Base-by-base conservation (phyloP, 2,888 invertebrate genomes). In the Smittia aterrima region DNA sequence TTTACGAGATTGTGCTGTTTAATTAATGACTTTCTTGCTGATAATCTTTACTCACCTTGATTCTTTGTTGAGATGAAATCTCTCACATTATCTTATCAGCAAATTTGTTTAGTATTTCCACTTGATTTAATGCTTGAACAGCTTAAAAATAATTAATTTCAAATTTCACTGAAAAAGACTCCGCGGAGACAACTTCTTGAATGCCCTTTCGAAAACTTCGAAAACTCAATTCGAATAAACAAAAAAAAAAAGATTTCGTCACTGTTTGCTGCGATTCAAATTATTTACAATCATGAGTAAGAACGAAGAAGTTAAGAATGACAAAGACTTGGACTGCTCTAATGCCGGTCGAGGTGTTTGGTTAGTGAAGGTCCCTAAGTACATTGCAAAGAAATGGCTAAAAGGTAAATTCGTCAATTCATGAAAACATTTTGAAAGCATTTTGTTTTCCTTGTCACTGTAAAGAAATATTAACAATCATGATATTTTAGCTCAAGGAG, bases 341-440 rank as follows among this genome's bases (percentile, higher is more conserved):
- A 94, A 95, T 81, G 92, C 94, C 18, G 91, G 91, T 18, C 87
- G 96, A 79, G 96, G 96, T 75, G 95, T 98, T 11, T 98, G 98
- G 98, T 86, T 98, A 6, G 98, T 98, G 0, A 98, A 98, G 85
- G 92, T 92, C 9, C 98, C 98, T 0, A 98, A 98, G 84, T 98
- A 98, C 82, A 91, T 98, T 78, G 93, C 96, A 3, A 93, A 93
- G 79, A 91, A 92, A 85, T 98, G 98, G 98, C 93, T 95, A 80
- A 94, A 93, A 81, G 81, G 64, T 66, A 22, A 74, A 6, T n/a
- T n/a, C n/a, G n/a, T n/a, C n/a, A n/a, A n/a, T n/a, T n/a, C n/a
- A n/a, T n/a, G n/a, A n/a, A n/a, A n/a, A n/a, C n/a, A 38, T 38
- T 38, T 38, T 38, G 16, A 32, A 32, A 9, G 3, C 9, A 6